Evolutionary conservation across 1,140 invertebrate species (phyloP).

Genomic region (Sesamia nonagrioides): DNA sequence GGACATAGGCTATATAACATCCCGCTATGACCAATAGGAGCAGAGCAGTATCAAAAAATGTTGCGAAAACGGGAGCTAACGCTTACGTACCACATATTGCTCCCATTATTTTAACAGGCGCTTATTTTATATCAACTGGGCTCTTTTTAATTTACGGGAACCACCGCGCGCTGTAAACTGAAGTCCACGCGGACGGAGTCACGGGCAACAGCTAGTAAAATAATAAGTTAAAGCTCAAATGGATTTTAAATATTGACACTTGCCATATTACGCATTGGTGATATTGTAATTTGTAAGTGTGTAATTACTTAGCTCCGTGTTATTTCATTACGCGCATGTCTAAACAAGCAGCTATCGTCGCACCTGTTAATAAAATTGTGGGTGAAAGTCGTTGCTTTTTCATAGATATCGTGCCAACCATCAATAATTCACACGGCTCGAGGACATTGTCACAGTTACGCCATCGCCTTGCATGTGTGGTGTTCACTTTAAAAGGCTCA

Average conservation of each 20-base stretch:
- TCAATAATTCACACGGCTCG: constrained; percentile 58
- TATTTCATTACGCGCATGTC: constrained; percentile 45
- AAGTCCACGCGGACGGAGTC: no score
- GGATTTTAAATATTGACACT: constrained; percentile 11
- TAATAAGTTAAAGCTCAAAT: constrained; percentile 12
- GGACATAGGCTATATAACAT: no score
- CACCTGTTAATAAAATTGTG: constrained; percentile 50
- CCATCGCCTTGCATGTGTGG: constrained; percentile 36
- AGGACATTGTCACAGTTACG: constrained; percentile 58
- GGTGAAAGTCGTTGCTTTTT: constrained; percentile 54
- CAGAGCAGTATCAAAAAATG: no score
- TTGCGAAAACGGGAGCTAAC: no score
- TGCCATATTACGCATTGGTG: neutral
- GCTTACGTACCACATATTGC: no score
- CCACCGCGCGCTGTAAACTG: no score
- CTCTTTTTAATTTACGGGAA: no score
- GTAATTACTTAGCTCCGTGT: constrained; percentile 24
- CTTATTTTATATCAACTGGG: no score
- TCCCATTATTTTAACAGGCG: no score
- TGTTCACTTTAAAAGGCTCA: constrained; percentile 42
- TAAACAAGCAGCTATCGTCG: constrained; percentile 13
- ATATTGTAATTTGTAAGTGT: no score
- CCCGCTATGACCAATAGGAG: no score
- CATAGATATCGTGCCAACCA: constrained; percentile 46
- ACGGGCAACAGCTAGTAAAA: no score